phyloP scores from a whole-genome alignment of 2,888 invertebrate genomes.

The Nasonovia ribisnigri region DNA sequence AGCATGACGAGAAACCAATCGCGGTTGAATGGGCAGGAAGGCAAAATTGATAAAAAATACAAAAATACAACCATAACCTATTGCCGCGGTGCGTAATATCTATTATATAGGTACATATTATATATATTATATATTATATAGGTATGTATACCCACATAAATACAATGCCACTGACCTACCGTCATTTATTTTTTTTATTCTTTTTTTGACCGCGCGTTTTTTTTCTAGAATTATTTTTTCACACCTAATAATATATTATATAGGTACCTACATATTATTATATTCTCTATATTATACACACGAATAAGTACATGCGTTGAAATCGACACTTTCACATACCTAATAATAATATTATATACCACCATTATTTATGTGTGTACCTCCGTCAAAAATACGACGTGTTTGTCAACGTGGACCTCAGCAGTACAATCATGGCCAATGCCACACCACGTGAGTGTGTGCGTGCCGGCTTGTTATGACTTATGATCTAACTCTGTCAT shows the following conservation, averaged over 20 bases:
- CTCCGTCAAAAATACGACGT: background rate
- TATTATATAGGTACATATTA: background rate
- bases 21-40: conserved; percentile 52
- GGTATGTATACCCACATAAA: background rate
- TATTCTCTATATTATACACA: background rate
- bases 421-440: background rate
- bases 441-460: background rate
- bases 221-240: background rate
- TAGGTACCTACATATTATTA: background rate
- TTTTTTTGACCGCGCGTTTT: background rate
- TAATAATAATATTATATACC: background rate
- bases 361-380: background rate
- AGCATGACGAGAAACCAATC: conserved; percentile 54
- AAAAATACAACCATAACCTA: conserved; percentile 44
- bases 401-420: background rate
- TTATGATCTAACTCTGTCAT: background rate
- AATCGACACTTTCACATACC: background rate
- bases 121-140: background rate
- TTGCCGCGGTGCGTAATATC: background rate
- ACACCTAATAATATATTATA: background rate
- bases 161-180: conserved; percentile 57
- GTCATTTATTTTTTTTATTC: background rate
- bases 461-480: background rate
- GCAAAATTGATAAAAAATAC: conserved; percentile 17
- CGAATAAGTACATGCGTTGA: background rate